Conservation (phyloP, 92 coral and sea anemone genomes). For the Epizoanthus ramosus region DNA sequence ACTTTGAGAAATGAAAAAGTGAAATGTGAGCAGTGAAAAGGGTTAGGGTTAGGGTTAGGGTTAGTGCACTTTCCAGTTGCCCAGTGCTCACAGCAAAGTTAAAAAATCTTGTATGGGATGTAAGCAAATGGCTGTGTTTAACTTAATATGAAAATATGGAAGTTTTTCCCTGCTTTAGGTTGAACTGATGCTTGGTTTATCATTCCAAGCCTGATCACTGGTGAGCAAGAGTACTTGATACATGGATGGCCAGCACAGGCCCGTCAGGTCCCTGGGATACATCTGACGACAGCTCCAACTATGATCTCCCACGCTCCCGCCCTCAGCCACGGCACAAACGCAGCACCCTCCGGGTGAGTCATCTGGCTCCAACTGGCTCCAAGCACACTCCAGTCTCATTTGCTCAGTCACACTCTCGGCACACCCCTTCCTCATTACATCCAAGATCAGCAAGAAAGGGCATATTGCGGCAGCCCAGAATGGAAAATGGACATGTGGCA, state of each 20-base stretch:
- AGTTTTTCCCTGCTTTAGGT: not conserved
- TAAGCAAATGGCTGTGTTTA: too few relatives aligned
- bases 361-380: constrained; percentile 62
- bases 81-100: too few relatives aligned
- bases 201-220: not conserved
- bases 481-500: constrained; percentile 67
- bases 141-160: too few relatives aligned
- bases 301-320: constrained; percentile 60
- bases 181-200: not conserved
- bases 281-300: constrained; percentile 76
- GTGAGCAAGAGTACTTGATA: not conserved
- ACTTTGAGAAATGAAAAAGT: too few relatives aligned
- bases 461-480: constrained; percentile 31
- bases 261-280: constrained; percentile 93
- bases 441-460: constrained; percentile 51
- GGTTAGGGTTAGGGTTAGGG: too few relatives aligned
- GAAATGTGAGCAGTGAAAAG: too few relatives aligned
- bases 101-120: too few relatives aligned
- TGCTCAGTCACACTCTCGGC: constrained; percentile 31
- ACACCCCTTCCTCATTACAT: not conserved
- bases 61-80: too few relatives aligned
- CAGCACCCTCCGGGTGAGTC: constrained; percentile 86
- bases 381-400: constrained; percentile 52
- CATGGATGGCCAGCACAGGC: constrained; percentile 51
- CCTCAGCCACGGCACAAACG: constrained; percentile 68